Percentiles rank a stretch among this genome's conserved stretches.
These are phyloP conservation scores for Venturia canescens DNA, from an alignment of 1,140 invertebrate genomes.

Conservation along the genomic window DNA sequence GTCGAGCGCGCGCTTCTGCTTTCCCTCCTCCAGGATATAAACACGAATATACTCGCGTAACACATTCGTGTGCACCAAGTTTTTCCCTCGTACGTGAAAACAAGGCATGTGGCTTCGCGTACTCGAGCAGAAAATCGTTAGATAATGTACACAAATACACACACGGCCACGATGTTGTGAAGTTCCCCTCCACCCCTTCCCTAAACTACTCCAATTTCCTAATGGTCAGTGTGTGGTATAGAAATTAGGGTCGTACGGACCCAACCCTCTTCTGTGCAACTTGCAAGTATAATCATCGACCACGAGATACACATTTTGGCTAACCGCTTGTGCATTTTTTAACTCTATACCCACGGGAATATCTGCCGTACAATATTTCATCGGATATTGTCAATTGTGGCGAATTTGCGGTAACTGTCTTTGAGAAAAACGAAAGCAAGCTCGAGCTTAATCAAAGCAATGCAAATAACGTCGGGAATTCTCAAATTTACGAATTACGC, in stretches of 20 bases:
- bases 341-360: background rate
- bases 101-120: constrained; percentile 23
- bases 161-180: background rate
- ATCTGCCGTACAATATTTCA: too few relatives aligned
- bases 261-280: background rate
- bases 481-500: too few relatives aligned
- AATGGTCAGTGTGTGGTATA: constrained; percentile 42
- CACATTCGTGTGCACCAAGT: constrained; percentile 11
- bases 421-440: too few relatives aligned
- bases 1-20: background rate
- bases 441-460: too few relatives aligned
- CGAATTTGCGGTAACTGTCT: too few relatives aligned
- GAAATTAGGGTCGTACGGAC: constrained; percentile 4
- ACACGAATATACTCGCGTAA: background rate
- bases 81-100: constrained; percentile 12
- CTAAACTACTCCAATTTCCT: constrained; percentile 46
- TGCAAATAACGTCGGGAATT: too few relatives aligned
- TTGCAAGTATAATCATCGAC: background rate
- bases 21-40: constrained; percentile 4
- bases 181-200: constrained; percentile 1
- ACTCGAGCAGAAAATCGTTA: constrained; percentile 42
- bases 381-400: too few relatives aligned
- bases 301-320: constrained; percentile 10
- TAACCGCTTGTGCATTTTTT: background rate
- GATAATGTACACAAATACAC: constrained; percentile 13